Base-by-base conservation (phyloP, 2,888 invertebrate species). In the Myopa tessellatipennis region DNA sequence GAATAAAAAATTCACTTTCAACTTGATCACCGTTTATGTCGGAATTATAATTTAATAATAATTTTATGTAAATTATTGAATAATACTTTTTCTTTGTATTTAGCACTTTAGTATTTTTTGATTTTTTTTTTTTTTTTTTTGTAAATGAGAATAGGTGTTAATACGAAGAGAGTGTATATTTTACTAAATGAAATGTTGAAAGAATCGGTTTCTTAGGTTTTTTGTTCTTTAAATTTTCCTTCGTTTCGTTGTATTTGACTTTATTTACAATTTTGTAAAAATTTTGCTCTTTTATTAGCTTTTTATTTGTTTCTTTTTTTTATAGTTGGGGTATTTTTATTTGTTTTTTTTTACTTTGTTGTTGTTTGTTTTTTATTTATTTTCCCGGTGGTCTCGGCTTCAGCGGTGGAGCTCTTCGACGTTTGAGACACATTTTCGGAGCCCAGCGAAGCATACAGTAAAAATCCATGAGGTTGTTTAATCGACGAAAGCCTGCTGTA, bases 371-470 rank as follows among this genome's bases (percentile, higher is more conserved):
- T 72, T 77, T 38, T 52, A 58, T 76, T 50, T 61, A 74, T 65
- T 38, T 77, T 84, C 87, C 87, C 78, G 87, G 87, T 81, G 87
- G 87, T 82, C 86, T 83, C 69, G 86, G 86, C 79, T 86, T 87
- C 74, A 85, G 83, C 79, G 86, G 86, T 80, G 86, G 85, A 68
- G 83, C 83, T 83, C 85, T 83, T 83, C 79, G 80, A 74, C 85
- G 85, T 83, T 85, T 85, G 74, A 84, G 81, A 81, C 83, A 83
- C 80, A 84, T 85, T 81, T 83, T 82, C 82, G 84, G 82, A 83
- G 84, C 81, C 83, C 83, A 82, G 81, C 78, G 82, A 77, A 75
- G 26, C 80, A 77, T 78, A 71, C 81, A 80, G 78, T 80, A 78
- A 81, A 79, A 80, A 83, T 84, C 85, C 85, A 85, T 85, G 82